Evolutionary conservation across 2,888 invertebrate species (phyloP).

Genomic region (Tricholauxania praeusta): DNA sequence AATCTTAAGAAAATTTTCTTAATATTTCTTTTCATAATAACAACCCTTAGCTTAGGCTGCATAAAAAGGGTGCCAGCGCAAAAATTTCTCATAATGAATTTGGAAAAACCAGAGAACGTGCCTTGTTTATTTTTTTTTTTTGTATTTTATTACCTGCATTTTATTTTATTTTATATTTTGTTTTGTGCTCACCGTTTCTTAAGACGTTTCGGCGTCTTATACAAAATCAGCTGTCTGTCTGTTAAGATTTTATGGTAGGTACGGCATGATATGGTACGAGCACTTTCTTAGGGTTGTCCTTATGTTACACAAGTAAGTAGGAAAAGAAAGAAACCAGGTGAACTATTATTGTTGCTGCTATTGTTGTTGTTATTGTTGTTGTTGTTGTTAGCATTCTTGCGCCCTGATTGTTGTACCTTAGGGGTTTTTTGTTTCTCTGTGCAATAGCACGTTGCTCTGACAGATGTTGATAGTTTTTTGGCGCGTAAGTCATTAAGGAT

Average conservation of each 20-base stretch:
- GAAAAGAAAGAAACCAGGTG: conserved; percentile 53
- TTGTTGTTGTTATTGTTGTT: conserved; percentile 22
- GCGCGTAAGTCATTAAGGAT: conserved; percentile 42
- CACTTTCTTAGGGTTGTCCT: conserved; percentile 53
- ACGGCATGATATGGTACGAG: conserved; percentile 40
- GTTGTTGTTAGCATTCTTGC: conserved; percentile 10
- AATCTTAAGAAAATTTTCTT: background rate
- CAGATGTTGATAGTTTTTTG: conserved; percentile 32
- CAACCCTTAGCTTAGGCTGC: conserved; percentile 7
- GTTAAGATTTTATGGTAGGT: conserved; percentile 19
- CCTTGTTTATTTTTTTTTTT: conserved; percentile 37
- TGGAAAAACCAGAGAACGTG: conserved; percentile 52
- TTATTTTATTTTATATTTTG: too few relatives aligned
- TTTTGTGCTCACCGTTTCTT: conserved; percentile 40
- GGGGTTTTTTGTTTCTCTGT: too few relatives aligned
- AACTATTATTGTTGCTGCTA: conserved; percentile 52
- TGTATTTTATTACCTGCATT: conserved; percentile 5
- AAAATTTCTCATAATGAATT: conserved; percentile 36
- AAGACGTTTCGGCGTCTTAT: conserved; percentile 52
- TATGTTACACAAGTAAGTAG: background rate
- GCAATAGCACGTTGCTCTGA: background rate
- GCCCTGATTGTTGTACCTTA: background rate
- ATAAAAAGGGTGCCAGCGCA: conserved; percentile 45
- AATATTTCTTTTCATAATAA: background rate
- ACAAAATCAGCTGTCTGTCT: conserved; percentile 21